Evolutionary conservation across 2,888 invertebrate genomes (phyloP), one percentile per base, ranked within the genome.

Genomic region (Caenorhabditis virilis): DNA sequence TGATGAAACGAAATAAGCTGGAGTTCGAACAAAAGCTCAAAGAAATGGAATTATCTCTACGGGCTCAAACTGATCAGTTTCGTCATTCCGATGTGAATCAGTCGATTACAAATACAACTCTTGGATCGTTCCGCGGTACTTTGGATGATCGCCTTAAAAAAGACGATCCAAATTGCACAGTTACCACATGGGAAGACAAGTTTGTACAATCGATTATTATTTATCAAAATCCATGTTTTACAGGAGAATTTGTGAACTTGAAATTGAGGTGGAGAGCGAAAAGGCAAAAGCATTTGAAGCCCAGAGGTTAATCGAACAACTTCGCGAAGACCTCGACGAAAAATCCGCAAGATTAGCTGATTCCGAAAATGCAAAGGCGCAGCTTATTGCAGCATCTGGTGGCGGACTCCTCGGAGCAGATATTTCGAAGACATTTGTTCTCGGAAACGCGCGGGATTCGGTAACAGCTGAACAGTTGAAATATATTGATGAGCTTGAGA

Each of bases 401-500:
- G 50, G 46, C n/a, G 43, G 54, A 26, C 26, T 54, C 13, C 45
- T 56, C 9, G 49, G 43, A 25, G 42, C 49, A 1, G 36, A 35
- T 20, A 38, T 35, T 5, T 33, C 18, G 2, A 27, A 49, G 6
- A 64, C 64, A 1, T 64, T 64, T 16, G 26, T 54, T 2, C 46
- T 64, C n/a, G 64, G 58, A 36, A 58, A 58, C 13, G 54, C 51
- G 26, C 45, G 58, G 2, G 51, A 64, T 16, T 50, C 64, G 20
- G 39, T 48, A 11, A 58, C 51, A 1, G 39, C 41, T 11, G 43
- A 51, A 3, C 59, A 65, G 15, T n/a, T 59, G 20, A 50, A 47
- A 27, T 65, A 65, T 36, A 65, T 65, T 27, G 64, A 65, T 27
- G 55, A 59, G 35, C 33, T 65, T 13, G 64, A 65, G 20, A 56